A percentile compares a stretch with the other conserved stretches of the same genome.
Evolutionary conservation across 2,113 vertebrate species (phyloP).

Genomic region (Murina feae): DNA sequence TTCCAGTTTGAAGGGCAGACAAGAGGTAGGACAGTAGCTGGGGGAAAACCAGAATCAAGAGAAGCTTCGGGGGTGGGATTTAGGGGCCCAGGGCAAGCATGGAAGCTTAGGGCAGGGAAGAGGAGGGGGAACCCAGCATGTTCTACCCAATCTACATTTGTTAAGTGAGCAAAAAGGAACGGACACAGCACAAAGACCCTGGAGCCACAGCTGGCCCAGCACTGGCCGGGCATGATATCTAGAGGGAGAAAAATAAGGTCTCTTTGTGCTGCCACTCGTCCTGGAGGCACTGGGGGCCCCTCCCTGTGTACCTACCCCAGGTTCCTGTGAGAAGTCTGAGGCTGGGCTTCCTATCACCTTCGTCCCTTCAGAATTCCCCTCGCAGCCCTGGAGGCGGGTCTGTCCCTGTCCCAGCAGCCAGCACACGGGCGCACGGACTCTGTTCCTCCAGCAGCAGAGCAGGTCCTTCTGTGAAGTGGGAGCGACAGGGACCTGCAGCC

Average conservation of each 20-base stretch:
- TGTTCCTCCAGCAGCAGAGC: background rate
- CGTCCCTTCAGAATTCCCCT: background rate
- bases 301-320: background rate
- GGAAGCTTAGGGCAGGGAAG: background rate
- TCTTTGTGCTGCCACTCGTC: background rate
- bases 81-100: background rate
- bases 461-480: background rate
- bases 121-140: fast-evolving
- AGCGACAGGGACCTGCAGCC: background rate
- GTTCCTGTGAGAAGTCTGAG: background rate
- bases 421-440: no score
- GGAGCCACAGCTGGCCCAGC: no score
- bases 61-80: background rate
- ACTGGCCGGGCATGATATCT: fast-evolving
- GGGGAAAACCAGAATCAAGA: background rate
- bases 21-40: background rate
- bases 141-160: background rate
- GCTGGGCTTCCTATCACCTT: background rate
- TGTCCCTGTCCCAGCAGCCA: background rate
- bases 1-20: background rate
- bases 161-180: background rate
- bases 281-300: background rate
- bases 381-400: background rate
- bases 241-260: background rate
- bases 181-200: no score